Base-by-base conservation (phyloP, 1,140 invertebrate genomes). In the Eumaeus atala region DNA sequence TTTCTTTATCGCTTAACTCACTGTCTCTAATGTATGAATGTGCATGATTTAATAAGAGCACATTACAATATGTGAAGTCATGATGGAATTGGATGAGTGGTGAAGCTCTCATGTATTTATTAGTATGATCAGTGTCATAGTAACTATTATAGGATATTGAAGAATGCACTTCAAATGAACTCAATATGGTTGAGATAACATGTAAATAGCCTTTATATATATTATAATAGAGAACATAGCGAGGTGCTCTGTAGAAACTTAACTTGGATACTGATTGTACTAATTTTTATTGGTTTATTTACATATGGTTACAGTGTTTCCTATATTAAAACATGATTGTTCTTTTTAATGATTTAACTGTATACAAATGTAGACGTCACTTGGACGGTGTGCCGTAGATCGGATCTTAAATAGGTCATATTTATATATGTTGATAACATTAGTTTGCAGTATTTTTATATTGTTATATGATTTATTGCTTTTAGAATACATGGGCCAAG, bases 401-500 rank as follows among this genome's bases (percentile, higher is more conserved):
- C 54, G 61, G 51, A 69, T 59, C 21, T 28, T 28, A 51, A 66
- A 65, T 64, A 61, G 57, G 58, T 58, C 52, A 58, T 34, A 72
- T 71, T 40, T 52, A 40, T 52, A 34, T 40, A 52, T 38, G 33
- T 44, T 54, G 51, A 54, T 47, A 54, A 6, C 16, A 51, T 51
- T 51, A 37, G 50, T 51, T 11, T 16, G 18, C 58, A 59, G 54
- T 66, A 58, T 66, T 56, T 67, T 71, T 66, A 61, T 69, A 53
- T 67, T 70, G 63, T 61, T 72, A 64, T 74, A 74, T 74, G 61
- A 70, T 67, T 72, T 75, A 72, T 76, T 70, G 64, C 64, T 68
- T 66, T 72, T 49, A 62, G 64, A 51, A 74, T 67, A 67, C 56
- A 58, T 42, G 55, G 57, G 59, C 59, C 58, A 60, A 56, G 57